These are phyloP conservation scores for Cepphus grylle DNA, from an alignment of 2,113 vertebrate genomes.

Conservation along the genomic window DNA sequence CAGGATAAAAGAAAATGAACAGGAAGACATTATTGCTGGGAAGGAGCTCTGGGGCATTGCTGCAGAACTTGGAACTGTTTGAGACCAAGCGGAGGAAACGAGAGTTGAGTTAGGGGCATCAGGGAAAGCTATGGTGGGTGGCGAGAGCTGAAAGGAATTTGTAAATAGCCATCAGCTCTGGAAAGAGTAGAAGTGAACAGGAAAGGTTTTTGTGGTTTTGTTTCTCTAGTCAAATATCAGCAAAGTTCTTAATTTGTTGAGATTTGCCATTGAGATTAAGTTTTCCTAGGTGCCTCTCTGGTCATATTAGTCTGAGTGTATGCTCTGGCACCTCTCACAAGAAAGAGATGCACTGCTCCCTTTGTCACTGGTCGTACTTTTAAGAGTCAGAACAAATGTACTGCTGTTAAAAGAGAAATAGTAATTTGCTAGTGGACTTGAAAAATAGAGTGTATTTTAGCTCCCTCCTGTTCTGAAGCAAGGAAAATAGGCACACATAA, in stretches of 20 bases:
- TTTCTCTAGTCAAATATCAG: background rate
- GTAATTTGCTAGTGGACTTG: background rate
- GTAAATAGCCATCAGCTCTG: background rate
- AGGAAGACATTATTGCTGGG: background rate
- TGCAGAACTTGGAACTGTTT: background rate
- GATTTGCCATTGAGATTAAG: background rate
- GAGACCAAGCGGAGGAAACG: background rate
- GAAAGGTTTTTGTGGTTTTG: background rate
- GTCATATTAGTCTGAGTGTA: background rate
- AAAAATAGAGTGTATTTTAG: background rate
- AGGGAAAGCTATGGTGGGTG: background rate
- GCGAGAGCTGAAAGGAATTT: background rate
- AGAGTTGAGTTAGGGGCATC: background rate
- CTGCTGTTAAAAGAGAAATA: background rate
- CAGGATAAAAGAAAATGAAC: background rate
- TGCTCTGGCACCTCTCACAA: background rate
- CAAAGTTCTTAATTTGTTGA: background rate
- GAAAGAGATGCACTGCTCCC: background rate
- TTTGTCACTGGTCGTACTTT: background rate
- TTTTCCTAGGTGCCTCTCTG: background rate
- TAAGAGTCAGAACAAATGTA: background rate
- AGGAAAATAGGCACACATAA: background rate
- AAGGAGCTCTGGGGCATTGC: background rate
- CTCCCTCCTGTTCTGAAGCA: background rate
- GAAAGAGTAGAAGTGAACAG: background rate